A percentile compares a stretch with the other conserved stretches of the same genome.
Conservation (phyloP, 2,888 invertebrate species). For the Nemoura dubitans region DNA sequence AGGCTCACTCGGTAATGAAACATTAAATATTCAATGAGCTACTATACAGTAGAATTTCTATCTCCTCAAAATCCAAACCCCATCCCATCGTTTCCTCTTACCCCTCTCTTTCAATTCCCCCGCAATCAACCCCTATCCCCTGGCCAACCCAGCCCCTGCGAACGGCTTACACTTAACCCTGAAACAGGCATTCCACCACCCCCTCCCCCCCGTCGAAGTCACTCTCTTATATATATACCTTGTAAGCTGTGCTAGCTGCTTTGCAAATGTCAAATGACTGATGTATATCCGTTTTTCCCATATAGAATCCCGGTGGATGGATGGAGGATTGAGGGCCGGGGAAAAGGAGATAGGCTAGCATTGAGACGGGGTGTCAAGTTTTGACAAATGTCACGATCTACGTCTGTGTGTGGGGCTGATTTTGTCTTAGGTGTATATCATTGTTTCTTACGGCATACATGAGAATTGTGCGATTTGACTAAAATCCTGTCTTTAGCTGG, state of each 20-base stretch:
- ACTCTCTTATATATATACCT: constrained; percentile 25
- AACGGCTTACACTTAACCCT: constrained; percentile 44
- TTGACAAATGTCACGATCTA: not conserved
- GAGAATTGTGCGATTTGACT: not conserved
- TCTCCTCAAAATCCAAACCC: constrained; percentile 45
- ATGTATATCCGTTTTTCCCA: not conserved
- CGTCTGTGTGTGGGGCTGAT: not conserved
- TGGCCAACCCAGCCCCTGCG: constrained; percentile 31
- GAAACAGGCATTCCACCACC: constrained; percentile 38
- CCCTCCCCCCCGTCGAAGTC: constrained; percentile 1
- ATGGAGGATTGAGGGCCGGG: not conserved
- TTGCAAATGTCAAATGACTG: constrained; percentile 39
- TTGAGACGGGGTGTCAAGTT: not conserved
- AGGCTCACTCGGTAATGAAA: constrained; percentile 49
- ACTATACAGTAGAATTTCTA: constrained; percentile 47
- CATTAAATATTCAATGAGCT: constrained; percentile 52
- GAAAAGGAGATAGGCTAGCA: not conserved
- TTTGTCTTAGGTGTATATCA: not conserved
- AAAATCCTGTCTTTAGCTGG: too few species aligned
- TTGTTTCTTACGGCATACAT: not conserved
- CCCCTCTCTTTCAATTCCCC: constrained; percentile 46
- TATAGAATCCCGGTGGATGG: not conserved
- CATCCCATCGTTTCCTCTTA: constrained; percentile 40
- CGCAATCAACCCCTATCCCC: constrained; percentile 43
- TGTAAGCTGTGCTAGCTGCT: constrained; percentile 36